Conservation (phyloP, 1,140 invertebrate species). For the Metopolophium dirhodum region DNA sequence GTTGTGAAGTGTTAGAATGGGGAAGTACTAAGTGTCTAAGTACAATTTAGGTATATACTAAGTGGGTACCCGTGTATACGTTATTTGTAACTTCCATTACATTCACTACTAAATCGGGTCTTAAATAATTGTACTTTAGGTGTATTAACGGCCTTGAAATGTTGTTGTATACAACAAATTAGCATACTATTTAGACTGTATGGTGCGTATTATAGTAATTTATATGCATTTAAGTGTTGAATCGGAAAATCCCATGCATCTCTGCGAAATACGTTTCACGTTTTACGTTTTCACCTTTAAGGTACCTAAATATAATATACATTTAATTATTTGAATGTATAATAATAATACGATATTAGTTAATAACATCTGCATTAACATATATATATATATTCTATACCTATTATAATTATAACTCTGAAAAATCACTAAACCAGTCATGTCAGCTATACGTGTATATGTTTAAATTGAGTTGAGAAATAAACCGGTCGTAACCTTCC, state of each 20-base stretch:
- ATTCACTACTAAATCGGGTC: not conserved
- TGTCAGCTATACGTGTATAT: not conserved
- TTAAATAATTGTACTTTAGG: constrained; percentile 3
- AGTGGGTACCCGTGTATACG: not conserved
- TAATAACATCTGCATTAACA: not conserved
- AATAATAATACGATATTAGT: not conserved
- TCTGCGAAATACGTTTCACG: not conserved
- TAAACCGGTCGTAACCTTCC: not conserved
- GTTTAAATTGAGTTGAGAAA: not conserved
- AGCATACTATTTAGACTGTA: not conserved
- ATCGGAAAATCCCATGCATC: not conserved
- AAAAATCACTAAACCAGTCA: constrained; percentile 9
- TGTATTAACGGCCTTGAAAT: not conserved
- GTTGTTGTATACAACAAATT: not conserved
- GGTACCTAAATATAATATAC: not conserved
- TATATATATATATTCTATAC: too few species aligned
- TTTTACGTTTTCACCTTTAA: not conserved
- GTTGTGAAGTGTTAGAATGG: not conserved
- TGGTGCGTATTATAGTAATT: not conserved
- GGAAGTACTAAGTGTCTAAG: not conserved
- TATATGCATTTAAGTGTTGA: not conserved
- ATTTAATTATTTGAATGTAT: not conserved
- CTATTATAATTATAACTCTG: not conserved
- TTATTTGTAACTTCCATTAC: not conserved
- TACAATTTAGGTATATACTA: not conserved